Evolutionary conservation across 1,140 invertebrate species (phyloP).

Genomic region (Procambarus virginalis): DNA sequence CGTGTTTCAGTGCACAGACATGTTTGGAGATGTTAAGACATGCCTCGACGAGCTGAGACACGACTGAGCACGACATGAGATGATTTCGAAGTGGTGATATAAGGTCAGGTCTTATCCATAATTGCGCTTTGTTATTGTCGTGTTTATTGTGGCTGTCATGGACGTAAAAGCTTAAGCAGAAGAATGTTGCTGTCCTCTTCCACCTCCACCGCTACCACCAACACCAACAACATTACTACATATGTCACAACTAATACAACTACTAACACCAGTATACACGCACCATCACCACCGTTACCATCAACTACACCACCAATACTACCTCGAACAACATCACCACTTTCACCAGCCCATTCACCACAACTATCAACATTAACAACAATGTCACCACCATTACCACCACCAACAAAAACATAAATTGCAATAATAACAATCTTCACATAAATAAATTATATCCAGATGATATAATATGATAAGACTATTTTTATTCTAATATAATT

Average conservation of each 20-base stretch:
- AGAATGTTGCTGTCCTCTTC: background rate
- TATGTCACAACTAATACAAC: background rate
- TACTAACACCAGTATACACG: background rate
- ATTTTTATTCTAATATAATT: too few relatives aligned
- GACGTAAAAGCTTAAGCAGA: background rate
- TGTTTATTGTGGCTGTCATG: conserved; percentile 2
- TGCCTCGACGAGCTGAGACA: background rate
- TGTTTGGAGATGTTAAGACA: background rate
- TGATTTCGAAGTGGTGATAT: background rate
- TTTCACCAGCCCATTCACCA: too few relatives aligned
- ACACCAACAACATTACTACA: background rate
- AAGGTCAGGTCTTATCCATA: background rate
- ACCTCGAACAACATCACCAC: too few relatives aligned
- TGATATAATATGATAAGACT: too few relatives aligned
- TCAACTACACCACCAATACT: background rate
- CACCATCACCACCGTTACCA: background rate
- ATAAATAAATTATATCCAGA: too few relatives aligned
- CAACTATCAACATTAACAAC: background rate
- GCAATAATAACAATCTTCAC: too few relatives aligned
- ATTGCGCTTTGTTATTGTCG: conserved; percentile 4
- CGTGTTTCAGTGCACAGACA: background rate
- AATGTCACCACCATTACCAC: too few relatives aligned
- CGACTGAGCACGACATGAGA: background rate
- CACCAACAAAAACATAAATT: too few relatives aligned
- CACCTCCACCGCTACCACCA: background rate